Conservation (phyloP, 2,797 vertebrate species). For the Pterois miles region DNA sequence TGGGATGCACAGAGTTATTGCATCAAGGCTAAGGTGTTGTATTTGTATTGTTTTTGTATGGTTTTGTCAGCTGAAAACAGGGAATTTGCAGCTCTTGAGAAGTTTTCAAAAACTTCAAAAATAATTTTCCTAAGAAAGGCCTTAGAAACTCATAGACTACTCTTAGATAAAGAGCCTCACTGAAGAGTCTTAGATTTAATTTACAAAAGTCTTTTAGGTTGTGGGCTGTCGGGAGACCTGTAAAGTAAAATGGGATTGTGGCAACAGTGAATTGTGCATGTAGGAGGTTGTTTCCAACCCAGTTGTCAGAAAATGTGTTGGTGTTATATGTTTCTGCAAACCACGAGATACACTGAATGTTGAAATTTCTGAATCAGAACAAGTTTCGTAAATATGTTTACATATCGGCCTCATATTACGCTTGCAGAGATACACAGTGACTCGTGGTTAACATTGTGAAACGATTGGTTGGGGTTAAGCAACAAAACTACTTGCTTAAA, state of each 20-base stretch:
- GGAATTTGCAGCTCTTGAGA: neutral
- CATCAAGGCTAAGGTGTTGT: slow-evolving; percentile 52
- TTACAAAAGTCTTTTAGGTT: neutral
- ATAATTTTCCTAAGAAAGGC: neutral
- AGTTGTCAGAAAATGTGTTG: too few species aligned
- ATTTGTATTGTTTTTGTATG: slow-evolving; percentile 41
- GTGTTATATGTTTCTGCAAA: too few species aligned
- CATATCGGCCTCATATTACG: too few species aligned
- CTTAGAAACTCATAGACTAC: too few species aligned
- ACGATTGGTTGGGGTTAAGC: too few species aligned
- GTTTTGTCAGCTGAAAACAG: slow-evolving; percentile 24
- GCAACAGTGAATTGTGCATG: neutral
- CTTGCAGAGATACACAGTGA: too few species aligned
- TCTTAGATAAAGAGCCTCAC: neutral
- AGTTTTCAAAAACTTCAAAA: neutral
- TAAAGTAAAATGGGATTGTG: neutral
- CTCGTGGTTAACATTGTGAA: too few species aligned
- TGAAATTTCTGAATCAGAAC: too few species aligned
- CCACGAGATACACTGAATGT: too few species aligned
- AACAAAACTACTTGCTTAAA: too few species aligned
- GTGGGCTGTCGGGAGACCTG: neutral
- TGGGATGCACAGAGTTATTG: slow-evolving; percentile 53
- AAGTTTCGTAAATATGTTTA: too few species aligned
- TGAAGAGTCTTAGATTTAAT: neutral
- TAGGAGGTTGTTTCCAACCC: neutral